These are phyloP conservation scores for Chymomyza procnemis DNA, from an alignment of 2,888 invertebrate genomes.

Conservation along the genomic window DNA sequence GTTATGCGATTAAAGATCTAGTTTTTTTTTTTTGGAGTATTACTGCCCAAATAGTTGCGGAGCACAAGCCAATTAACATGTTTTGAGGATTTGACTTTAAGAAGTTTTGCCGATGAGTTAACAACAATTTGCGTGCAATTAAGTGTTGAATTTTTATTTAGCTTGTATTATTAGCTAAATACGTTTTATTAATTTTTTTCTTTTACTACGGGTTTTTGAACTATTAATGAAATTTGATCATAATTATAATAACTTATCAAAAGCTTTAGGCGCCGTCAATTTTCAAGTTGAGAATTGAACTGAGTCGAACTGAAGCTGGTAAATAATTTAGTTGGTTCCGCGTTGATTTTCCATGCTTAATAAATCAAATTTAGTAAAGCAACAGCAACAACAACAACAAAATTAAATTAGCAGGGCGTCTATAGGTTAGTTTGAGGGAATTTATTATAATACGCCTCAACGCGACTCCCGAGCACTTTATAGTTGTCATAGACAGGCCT, in stretches of 20 bases:
- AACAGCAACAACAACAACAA: neutral
- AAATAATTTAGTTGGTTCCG: neutral
- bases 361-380: neutral
- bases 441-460: neutral
- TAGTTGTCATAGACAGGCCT: neutral
- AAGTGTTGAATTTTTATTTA: slow-evolving; percentile 4
- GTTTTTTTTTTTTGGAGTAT: no score
- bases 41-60: no score
- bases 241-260: slow-evolving; percentile 1
- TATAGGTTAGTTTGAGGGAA: neutral
- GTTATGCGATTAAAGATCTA: neutral
- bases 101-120: slow-evolving; percentile 27
- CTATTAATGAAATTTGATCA: slow-evolving; percentile 1
- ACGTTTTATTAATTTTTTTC: slow-evolving; percentile 3
- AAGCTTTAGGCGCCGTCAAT: slow-evolving; percentile 10
- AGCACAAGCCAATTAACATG: neutral
- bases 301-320: neutral
- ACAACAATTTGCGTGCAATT: neutral
- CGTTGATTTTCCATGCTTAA: slow-evolving; percentile 1
- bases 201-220: neutral
- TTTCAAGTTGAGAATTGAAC: neutral
- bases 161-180: slow-evolving; percentile 4
- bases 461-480: neutral
- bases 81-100: neutral
- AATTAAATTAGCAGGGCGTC: slow-evolving; percentile 1